Conservation (phyloP, 1,140 invertebrate species). For the Drepana arcuata region DNA sequence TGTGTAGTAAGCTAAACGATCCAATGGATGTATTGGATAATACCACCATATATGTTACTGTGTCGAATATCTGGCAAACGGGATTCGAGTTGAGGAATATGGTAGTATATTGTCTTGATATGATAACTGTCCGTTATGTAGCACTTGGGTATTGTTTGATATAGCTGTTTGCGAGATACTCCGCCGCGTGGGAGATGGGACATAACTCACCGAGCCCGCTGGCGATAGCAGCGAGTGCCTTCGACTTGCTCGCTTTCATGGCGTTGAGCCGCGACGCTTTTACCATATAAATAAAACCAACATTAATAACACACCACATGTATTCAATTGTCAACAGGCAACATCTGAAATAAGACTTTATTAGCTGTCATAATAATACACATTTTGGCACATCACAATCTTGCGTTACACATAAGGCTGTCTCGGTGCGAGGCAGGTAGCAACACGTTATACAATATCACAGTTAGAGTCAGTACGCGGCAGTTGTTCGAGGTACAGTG, state of each 20-base stretch:
- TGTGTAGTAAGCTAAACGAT: no score
- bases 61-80: slow-evolving; percentile 33
- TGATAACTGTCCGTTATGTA: background rate
- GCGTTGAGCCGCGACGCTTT: slow-evolving; percentile 71
- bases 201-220: slow-evolving; percentile 63
- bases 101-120: background rate
- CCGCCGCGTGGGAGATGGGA: slow-evolving; percentile 15
- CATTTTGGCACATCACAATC: slow-evolving; percentile 40
- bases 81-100: no score
- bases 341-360: slow-evolving; percentile 68
- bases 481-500: slow-evolving; percentile 33
- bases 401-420: slow-evolving; percentile 20
- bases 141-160: background rate
- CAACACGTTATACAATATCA: slow-evolving; percentile 19
- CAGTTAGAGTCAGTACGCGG: slow-evolving; percentile 39
- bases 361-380: slow-evolving; percentile 45
- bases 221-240: slow-evolving; percentile 70
- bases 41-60: slow-evolving; percentile 33
- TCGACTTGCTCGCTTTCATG: slow-evolving; percentile 68
- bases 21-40: slow-evolving; percentile 1
- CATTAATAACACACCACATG: slow-evolving; percentile 66
- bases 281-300: slow-evolving; percentile 73
- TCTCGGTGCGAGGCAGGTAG: slow-evolving; percentile 11
- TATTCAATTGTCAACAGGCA: slow-evolving; percentile 47
- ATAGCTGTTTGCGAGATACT: slow-evolving; percentile 33